Evolutionary conservation across 2,888 invertebrate genomes (phyloP).

Genomic region (Aricia artaxerxes): DNA sequence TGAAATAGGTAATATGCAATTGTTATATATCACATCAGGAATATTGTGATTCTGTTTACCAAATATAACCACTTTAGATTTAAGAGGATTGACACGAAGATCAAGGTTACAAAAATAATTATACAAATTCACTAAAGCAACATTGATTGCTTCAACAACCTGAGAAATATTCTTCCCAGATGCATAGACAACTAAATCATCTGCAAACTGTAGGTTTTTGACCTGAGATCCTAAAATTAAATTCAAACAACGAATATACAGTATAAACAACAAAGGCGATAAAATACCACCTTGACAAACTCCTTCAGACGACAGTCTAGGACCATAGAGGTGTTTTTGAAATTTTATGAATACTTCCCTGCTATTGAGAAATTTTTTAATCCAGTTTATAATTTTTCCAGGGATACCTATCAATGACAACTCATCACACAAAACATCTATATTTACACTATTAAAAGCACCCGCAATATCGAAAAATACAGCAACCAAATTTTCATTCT

Average conservation of each 20-base stretch:
- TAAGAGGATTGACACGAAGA: not conserved
- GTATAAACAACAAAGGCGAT: slow-evolving; percentile 35
- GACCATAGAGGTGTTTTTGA: slow-evolving; percentile 35
- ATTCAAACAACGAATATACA: slow-evolving; percentile 37
- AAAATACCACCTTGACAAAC: slow-evolving; percentile 39
- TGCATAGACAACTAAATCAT: slow-evolving; percentile 30
- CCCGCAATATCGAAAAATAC: slow-evolving; percentile 31
- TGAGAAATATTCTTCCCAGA: not conserved
- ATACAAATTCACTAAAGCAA: not conserved
- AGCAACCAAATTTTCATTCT: too few relatives aligned
- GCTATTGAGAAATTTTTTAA: too few relatives aligned
- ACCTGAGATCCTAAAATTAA: slow-evolving; percentile 34
- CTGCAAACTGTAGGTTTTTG: slow-evolving; percentile 37
- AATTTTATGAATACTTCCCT: too few relatives aligned
- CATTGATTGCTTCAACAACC: not conserved
- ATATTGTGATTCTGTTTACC: not conserved
- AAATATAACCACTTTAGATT: not conserved
- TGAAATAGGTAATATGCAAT: not conserved
- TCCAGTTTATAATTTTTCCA: too few relatives aligned
- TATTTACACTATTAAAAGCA: slow-evolving; percentile 37
- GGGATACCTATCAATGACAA: slow-evolving; percentile 27
- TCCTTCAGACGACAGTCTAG: slow-evolving; percentile 34
- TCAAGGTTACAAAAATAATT: not conserved
- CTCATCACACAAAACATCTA: slow-evolving; percentile 30
- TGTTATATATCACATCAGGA: not conserved